phyloP scores from a whole-genome alignment of 2,888 invertebrate genomes.

The Copidosoma aretas region DNA sequence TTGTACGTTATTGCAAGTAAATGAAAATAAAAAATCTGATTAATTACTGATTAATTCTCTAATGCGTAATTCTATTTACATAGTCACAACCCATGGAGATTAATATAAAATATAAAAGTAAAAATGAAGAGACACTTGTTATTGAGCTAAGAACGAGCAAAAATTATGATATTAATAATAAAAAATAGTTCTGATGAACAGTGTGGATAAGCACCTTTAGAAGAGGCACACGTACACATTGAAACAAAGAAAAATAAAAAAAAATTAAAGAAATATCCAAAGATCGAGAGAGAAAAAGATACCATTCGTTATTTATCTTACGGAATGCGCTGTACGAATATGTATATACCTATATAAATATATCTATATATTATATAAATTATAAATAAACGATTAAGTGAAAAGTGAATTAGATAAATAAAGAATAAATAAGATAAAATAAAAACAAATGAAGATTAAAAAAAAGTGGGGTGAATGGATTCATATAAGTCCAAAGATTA shows the following conservation, averaged over 20 bases:
- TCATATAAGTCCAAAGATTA: constrained; percentile 34
- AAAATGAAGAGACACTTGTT: too few species aligned
- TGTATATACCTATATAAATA: constrained; percentile 44
- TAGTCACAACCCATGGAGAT: constrained; percentile 22
- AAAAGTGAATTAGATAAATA: constrained; percentile 20
- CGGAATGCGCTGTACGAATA: constrained; percentile 40
- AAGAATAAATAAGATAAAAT: constrained; percentile 12
- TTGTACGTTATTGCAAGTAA: constrained; percentile 33
- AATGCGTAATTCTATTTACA: constrained; percentile 32
- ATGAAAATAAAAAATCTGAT: constrained; percentile 31
- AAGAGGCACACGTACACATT: constrained; percentile 12
- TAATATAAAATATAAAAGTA: constrained; percentile 17
- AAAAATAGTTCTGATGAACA: too few species aligned
- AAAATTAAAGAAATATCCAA: constrained; percentile 26
- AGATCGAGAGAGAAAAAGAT: neutral
- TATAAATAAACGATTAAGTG: constrained; percentile 37
- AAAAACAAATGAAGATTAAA: constrained; percentile 10
- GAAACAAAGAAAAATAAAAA: constrained; percentile 24
- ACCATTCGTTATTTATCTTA: constrained; percentile 40
- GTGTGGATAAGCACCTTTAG: neutral
- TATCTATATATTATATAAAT: constrained; percentile 38
- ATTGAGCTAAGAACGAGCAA: too few species aligned
- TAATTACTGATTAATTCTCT: constrained; percentile 36
- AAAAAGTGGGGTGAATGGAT: constrained; percentile 35
- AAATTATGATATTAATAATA: too few species aligned